Evolutionary conservation across 2,113 vertebrate species (phyloP).

Genomic region (Cygnus atratus): DNA sequence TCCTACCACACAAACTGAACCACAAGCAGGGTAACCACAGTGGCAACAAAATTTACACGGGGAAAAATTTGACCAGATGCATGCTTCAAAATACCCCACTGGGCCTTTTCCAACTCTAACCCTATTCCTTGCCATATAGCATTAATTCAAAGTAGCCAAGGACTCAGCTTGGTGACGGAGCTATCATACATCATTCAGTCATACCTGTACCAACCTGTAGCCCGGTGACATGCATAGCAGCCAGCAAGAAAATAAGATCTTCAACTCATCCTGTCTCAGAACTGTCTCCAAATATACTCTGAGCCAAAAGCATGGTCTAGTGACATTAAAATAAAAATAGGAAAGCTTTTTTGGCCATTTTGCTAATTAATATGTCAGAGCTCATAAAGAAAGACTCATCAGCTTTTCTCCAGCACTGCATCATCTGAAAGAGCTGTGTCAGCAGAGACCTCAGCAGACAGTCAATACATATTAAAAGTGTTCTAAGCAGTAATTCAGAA

Average conservation of each 20-base stretch:
- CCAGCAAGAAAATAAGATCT: conserved; percentile 22
- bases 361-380: conserved; percentile 97
- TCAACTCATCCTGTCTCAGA: conserved; percentile 8
- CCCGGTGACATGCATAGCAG: not conserved
- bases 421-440: conserved; percentile 82
- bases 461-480: conserved; percentile 89
- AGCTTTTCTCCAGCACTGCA: conserved; percentile 81
- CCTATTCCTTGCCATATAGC: not conserved
- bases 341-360: conserved; percentile 90
- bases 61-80: not conserved
- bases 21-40: not conserved
- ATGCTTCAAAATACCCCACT: not conserved
- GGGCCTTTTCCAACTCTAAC: not conserved
- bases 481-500: conserved; percentile 79
- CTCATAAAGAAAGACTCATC: conserved; percentile 89
- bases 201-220: not conserved
- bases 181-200: not conserved
- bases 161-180: not conserved
- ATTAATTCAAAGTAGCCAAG: not conserved
- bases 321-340: conserved; percentile 86
- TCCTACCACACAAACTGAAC: not conserved
- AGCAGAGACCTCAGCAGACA: conserved; percentile 82
- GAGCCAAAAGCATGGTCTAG: conserved; percentile 50
- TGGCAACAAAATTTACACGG: not conserved
- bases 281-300: conserved; percentile 2